Evolutionary conservation across 1,140 invertebrate species (phyloP).

Genomic region (Lineus longissimus): DNA sequence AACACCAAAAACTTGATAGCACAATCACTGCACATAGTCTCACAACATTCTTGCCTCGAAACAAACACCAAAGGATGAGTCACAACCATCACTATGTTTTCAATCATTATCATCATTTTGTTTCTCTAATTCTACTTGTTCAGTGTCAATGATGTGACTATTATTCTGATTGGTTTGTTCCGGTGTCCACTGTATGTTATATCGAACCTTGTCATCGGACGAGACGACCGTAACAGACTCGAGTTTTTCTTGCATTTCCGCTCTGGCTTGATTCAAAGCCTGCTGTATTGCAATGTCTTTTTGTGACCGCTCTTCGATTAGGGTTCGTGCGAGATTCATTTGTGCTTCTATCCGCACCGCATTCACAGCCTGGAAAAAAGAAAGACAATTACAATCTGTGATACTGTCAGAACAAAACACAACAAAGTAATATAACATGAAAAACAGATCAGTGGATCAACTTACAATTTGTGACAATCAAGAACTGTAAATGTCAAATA

Average conservation of each 20-base stretch:
- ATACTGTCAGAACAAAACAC: background rate
- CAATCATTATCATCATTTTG: too few relatives aligned
- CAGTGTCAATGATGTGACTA: too few relatives aligned
- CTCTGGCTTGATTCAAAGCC: slow-evolving; percentile 40
- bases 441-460: background rate
- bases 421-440: background rate
- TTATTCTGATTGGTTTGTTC: too few relatives aligned
- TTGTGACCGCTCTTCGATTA: slow-evolving; percentile 49
- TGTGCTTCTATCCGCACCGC: slow-evolving; percentile 46
- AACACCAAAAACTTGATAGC: too few relatives aligned
- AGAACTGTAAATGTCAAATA: too few relatives aligned
- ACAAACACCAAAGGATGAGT: too few relatives aligned
- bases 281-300: slow-evolving; percentile 50
- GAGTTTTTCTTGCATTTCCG: slow-evolving; percentile 44
- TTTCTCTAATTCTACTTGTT: too few relatives aligned
- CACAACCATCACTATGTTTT: too few relatives aligned
- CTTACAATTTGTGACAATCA: too few relatives aligned
- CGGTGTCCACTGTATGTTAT: slow-evolving; percentile 16
- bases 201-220: slow-evolving; percentile 28
- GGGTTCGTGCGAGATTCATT: slow-evolving; percentile 41
- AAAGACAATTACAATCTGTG: background rate
- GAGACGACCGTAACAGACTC: slow-evolving; percentile 36
- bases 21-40: too few relatives aligned
- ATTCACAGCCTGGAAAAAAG: slow-evolving; percentile 39
- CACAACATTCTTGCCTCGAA: too few relatives aligned